Evolutionary conservation across 2,797 vertebrate genomes (phyloP), one percentile per base, ranked within the genome.

Genomic region (Notolepis coatsorum): DNA sequence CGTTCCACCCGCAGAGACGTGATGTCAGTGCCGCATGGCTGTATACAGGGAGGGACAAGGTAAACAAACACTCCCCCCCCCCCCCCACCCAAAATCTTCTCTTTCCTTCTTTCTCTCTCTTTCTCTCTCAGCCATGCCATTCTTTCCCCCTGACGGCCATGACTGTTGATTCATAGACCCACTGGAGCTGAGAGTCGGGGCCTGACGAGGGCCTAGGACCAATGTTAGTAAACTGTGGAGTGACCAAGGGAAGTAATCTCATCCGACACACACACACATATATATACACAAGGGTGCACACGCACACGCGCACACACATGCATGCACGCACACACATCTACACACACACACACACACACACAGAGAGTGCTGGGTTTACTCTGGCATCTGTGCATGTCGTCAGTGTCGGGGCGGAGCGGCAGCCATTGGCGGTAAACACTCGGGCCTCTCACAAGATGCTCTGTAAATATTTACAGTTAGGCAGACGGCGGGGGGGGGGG

Each of bases 381-480:
- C 39, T 68, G 56, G 57, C 51, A 37, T 66, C 63, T 66, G 62
- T 70, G 56, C 65, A 62, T 73, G 49, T 52, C 18, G 18, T 66
- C 63, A 49, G 61, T 24, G 24, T 48, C 52, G 28, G 50, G 23
- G 41, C 23, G 33, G 76, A 81, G 68, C 66, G 66, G 51, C 75
- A 70, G 73, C 76, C 73, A 45, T 43, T n/a, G 63, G 77, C 47
- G 65, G 86, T 91, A 91, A 92, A 92, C 89, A 89, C 72, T 79
- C 61, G 8, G 69, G 75, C 81, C 84, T 84, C 84, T 83, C 54
- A 81, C 80, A 86, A 84, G 82, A 86, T 71, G 77, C 73, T 68
- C 52, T 65, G 87, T 90, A 92, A 92, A 92, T 92, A 92, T 92
- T 93, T 93, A 88, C 78, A 63, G 49, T 64, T 62, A 50, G 46